These are phyloP conservation scores for Micrastur ruficollis DNA, from an alignment of 2,797 vertebrate genomes.

Conservation along the genomic window DNA sequence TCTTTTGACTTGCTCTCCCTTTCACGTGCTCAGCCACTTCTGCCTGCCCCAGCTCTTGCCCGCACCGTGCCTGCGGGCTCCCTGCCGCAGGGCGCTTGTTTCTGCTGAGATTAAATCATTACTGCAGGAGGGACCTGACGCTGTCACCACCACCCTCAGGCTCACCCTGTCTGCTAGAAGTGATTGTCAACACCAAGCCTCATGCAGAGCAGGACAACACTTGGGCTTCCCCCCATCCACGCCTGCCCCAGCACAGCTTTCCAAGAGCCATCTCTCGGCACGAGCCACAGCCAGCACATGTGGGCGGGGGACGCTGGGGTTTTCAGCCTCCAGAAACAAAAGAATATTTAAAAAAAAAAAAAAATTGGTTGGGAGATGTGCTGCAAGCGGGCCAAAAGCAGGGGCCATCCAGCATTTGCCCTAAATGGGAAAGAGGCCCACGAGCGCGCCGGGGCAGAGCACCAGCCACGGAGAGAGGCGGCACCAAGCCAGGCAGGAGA, in stretches of 20 bases:
- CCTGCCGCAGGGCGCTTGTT: background rate
- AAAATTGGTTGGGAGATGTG: background rate
- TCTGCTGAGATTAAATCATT: background rate
- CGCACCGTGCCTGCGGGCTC: accelerated
- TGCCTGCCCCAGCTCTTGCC: background rate
- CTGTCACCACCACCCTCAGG: background rate
- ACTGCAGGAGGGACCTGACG: background rate
- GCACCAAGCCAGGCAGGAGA: background rate
- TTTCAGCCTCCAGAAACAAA: background rate
- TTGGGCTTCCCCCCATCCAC: background rate
- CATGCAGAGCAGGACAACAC: background rate
- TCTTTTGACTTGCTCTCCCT: background rate
- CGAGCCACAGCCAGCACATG: accelerated
- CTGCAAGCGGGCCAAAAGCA: background rate
- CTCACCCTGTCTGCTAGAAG: background rate
- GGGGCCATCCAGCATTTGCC: background rate
- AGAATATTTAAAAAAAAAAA: background rate
- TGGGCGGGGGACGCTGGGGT: accelerated
- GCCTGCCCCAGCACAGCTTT: background rate
- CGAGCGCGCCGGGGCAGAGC: background rate
- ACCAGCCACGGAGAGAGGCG: background rate
- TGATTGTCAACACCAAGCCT: background rate
- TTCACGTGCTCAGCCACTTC: background rate
- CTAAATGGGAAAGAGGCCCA: slow-evolving; percentile 7
- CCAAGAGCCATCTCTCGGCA: background rate